Evolutionary conservation across 2,888 invertebrate species (phyloP), one percentile per base, ranked within the genome.

Genomic region (Sturmia bella): DNA sequence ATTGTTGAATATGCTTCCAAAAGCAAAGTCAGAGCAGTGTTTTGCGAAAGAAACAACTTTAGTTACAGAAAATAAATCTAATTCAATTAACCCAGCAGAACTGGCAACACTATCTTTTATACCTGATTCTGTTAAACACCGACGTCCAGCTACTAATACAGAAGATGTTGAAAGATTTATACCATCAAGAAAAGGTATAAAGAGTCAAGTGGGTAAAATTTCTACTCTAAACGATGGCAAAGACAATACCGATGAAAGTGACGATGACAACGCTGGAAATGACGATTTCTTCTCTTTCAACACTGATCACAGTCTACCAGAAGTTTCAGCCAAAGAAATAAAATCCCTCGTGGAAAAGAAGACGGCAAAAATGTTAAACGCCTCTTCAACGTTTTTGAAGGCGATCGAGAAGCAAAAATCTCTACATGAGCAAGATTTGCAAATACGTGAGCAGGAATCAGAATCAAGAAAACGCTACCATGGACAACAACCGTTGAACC

Each of bases 1-100:
- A 9, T 90, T 96, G 11, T 92, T 96, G 56, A 92, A 94, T 74
- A 91, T 96, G 52, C 89, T 96, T 50, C 96, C 96, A 9, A 93
- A 93, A 85, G 96, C 96, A 0, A 91, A 91, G 84, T 88, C 89
- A 0, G 90, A 89, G 72, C 86, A 86, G 3, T 86, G 82, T 54
- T 89, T 90, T 75, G 63, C 84, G 0, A 88, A 87, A 72, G n/a
- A 41, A 52, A 7, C 52, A 4, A 27, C 17, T 2, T 5, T 13
- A 6, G 45, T 37, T 0, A 5, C 11, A 15, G 45, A 37, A 4
- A 59, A 13, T 45, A 50, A 19, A 56, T 6, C 3, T 9, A 15
- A 5, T 17, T 5, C 15, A 6, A 1, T 1, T 52, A 39, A 1
- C 5, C 3, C 17, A 12, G 12, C 5, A 43, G 59, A 63, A 1